Conservation (phyloP, 2,888 invertebrate genomes). For the Arctia plantaginis region DNA sequence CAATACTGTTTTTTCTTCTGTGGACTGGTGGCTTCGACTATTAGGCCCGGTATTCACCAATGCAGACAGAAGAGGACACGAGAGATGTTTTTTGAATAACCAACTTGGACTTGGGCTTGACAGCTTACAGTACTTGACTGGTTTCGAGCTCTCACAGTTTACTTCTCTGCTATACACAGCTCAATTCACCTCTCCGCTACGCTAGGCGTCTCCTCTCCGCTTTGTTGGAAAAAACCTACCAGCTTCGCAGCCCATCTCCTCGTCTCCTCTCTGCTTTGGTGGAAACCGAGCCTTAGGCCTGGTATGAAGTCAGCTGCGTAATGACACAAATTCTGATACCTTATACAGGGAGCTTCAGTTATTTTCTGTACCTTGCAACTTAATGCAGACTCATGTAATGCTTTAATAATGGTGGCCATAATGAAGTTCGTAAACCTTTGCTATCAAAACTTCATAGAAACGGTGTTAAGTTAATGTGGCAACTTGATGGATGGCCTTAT, state of each 20-base stretch:
- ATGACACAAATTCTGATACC: not conserved
- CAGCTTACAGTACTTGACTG: too few species aligned
- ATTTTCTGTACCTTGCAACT: not conserved
- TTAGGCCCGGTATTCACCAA: too few species aligned
- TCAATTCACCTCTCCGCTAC: too few species aligned
- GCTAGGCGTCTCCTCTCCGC: too few species aligned
- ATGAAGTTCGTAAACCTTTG: conserved; percentile 6
- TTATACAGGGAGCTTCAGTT: not conserved
- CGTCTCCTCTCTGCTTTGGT: too few species aligned
- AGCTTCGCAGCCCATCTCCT: too few species aligned
- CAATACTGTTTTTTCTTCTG: not conserved
- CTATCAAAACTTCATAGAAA: not conserved
- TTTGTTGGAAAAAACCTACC: too few species aligned
- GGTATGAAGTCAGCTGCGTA: not conserved
- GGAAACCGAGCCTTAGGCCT: not conserved
- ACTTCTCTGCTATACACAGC: too few species aligned
- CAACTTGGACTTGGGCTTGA: too few species aligned
- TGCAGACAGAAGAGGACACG: too few species aligned
- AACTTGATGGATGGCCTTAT: conserved; percentile 3
- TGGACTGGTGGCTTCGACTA: not conserved
- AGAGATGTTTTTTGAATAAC: too few species aligned
- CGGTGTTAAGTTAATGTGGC: not conserved
- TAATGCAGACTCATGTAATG: not conserved
- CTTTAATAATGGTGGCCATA: not conserved
- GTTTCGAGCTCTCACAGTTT: too few species aligned